Evolutionary conservation across 2,113 vertebrate genomes (phyloP).

Genomic region (Mellivora capensis): DNA sequence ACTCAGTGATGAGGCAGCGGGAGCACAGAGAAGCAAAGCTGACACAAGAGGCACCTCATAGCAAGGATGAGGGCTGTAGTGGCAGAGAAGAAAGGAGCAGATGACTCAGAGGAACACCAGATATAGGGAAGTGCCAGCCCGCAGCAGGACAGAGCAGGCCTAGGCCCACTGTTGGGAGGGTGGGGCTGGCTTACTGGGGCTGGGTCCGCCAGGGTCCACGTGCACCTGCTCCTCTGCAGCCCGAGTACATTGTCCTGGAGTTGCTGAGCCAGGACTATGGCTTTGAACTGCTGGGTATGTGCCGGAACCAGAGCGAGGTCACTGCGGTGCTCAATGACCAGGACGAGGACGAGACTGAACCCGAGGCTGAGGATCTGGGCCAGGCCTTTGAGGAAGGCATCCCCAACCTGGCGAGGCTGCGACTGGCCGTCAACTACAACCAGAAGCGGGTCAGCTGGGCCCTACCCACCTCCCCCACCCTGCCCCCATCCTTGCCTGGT

Average conservation of each 20-base stretch:
- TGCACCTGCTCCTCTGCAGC: conserved; percentile 75
- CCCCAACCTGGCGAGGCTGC: conserved; percentile 89
- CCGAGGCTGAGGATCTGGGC: conserved; percentile 78
- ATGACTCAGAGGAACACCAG: background rate
- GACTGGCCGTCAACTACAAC: conserved; percentile 90
- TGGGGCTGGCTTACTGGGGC: background rate
- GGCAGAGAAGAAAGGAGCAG: background rate
- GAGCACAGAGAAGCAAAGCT: background rate
- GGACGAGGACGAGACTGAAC: conserved; percentile 76
- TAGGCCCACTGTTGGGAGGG: too few relatives aligned
- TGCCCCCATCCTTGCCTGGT: background rate
- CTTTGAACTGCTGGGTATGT: conserved; percentile 93
- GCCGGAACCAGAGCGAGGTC: conserved; percentile 93
- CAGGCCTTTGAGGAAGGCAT: conserved; percentile 92
- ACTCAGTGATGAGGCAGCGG: background rate
- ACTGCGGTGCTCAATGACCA: conserved; percentile 89
- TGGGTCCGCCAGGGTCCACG: background rate
- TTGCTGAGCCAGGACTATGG: conserved; percentile 90
- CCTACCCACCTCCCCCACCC: background rate
- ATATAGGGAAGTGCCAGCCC: background rate
- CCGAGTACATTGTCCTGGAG: conserved; percentile 90
- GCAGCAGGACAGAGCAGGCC: background rate
- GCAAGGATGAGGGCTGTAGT: background rate
- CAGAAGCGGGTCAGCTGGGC: conserved; percentile 87
- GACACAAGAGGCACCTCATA: background rate